Conservation (phyloP, 1,140 invertebrate genomes). For the Lasioglossum albipes region DNA sequence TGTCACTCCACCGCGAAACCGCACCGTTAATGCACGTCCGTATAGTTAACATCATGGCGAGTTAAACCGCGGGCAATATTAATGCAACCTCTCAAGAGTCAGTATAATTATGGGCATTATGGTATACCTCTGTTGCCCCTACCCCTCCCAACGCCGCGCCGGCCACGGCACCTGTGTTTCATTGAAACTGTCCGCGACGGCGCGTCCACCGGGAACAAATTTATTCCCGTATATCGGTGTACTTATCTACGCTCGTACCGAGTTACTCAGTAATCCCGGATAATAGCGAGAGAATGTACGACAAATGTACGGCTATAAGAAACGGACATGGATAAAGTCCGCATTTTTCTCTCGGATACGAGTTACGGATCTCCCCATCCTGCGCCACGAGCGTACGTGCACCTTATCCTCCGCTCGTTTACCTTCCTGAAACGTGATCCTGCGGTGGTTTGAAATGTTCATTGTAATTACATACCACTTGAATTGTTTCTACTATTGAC, state of each 20-base stretch:
- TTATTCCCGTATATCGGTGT: slow-evolving; percentile 57
- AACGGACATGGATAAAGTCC: slow-evolving; percentile 47
- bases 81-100: slow-evolving; percentile 49
- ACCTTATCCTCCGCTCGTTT: neutral
- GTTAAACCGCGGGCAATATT: slow-evolving; percentile 52
- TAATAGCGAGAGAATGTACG: slow-evolving; percentile 54
- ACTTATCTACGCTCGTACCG: slow-evolving; percentile 44
- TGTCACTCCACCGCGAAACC: slow-evolving; percentile 5
- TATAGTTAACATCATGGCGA: slow-evolving; percentile 45
- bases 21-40: slow-evolving; percentile 33
- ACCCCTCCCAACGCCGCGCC: slow-evolving; percentile 2
- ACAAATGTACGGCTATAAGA: slow-evolving; percentile 45
- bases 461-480: slow-evolving; percentile 16
- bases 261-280: slow-evolving; percentile 53
- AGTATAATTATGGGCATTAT: slow-evolving; percentile 50
- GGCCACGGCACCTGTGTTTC: slow-evolving; percentile 35
- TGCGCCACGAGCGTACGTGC: neutral
- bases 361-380: slow-evolving; percentile 8
- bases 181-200: slow-evolving; percentile 53
- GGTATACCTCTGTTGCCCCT: slow-evolving; percentile 18
- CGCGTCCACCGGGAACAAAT: slow-evolving; percentile 44
- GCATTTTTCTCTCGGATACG: slow-evolving; percentile 7
- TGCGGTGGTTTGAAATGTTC: neutral
- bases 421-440: neutral
- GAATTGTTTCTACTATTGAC: no score